A percentile compares a stretch with the other conserved stretches of the same genome.
These are phyloP conservation scores for Epizoanthus ramosus DNA, from an alignment of 92 coral and sea anemone genomes.

Conservation along the genomic window DNA sequence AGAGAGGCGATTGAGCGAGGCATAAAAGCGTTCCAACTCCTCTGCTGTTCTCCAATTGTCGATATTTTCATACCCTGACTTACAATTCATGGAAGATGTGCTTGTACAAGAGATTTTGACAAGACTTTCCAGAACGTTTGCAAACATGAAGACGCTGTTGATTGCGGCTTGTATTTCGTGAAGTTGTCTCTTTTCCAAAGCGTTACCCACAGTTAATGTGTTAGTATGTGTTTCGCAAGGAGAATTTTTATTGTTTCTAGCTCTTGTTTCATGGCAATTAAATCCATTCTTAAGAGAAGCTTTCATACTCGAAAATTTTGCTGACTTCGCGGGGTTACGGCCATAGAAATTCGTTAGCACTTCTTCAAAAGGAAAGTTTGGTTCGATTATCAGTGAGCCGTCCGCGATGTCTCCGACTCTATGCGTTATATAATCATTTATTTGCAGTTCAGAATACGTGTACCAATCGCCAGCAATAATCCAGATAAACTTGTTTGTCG, in stretches of 20 bases:
- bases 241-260: not conserved
- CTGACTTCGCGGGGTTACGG: slow-evolving; percentile 5
- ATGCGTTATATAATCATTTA: slow-evolving; percentile 1
- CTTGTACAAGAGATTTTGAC: slow-evolving; percentile 39
- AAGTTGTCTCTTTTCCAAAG: slow-evolving; percentile 1
- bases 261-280: not conserved
- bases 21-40: slow-evolving; percentile 40
- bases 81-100: slow-evolving; percentile 40
- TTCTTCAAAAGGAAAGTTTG: slow-evolving; percentile 69
- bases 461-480: slow-evolving; percentile 50
- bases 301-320: slow-evolving; percentile 6
- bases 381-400: slow-evolving; percentile 41
- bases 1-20: slow-evolving; percentile 11
- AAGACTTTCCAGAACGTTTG: slow-evolving; percentile 52
- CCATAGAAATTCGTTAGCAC: slow-evolving; percentile 46
- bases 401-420: slow-evolving; percentile 37
- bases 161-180: slow-evolving; percentile 65
- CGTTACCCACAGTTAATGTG: not conserved
- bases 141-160: slow-evolving; percentile 63
- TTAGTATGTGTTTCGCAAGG: not conserved
- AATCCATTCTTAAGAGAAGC: not conserved
- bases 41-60: slow-evolving; percentile 23
- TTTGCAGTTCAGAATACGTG: not conserved
- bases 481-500: slow-evolving; percentile 55
- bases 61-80: not conserved